Evolutionary conservation across 2,888 invertebrate genomes (phyloP).

Genomic region (Mongoloraphidia duomilia): DNA sequence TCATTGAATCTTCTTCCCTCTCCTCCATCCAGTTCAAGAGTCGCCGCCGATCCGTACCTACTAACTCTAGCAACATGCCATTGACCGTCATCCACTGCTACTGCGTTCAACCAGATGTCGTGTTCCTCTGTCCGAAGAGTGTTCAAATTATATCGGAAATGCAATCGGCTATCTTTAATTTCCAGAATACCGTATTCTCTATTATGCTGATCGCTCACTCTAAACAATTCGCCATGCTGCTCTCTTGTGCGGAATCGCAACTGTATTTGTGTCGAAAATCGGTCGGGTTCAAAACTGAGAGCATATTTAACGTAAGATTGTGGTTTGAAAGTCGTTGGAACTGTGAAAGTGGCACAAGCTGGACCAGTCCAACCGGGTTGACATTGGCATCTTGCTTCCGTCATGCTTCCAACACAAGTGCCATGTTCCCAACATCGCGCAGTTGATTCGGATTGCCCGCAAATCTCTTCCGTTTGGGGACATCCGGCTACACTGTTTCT

Average conservation of each 20-base stretch:
- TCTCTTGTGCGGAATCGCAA: constrained; percentile 87
- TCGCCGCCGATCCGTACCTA: constrained; percentile 84
- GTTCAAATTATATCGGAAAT: constrained; percentile 87
- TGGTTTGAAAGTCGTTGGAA: constrained; percentile 81
- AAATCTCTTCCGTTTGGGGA: constrained; percentile 83
- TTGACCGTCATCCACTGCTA: constrained; percentile 87
- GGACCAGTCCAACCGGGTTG: constrained; percentile 92
- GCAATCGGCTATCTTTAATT: constrained; percentile 78
- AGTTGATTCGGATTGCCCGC: constrained; percentile 74
- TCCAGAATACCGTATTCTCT: constrained; percentile 84
- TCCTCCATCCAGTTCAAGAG: constrained; percentile 85
- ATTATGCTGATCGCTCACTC: constrained; percentile 88
- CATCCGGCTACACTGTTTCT: constrained; percentile 81
- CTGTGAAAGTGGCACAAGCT: constrained; percentile 70
- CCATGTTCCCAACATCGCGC: constrained; percentile 86
- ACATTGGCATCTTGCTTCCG: constrained; percentile 83
- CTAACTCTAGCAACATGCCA: constrained; percentile 92
- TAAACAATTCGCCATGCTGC: constrained; percentile 83
- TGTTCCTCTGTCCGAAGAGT: constrained; percentile 79
- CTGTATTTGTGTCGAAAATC: constrained; percentile 85
- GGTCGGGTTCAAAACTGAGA: constrained; percentile 82
- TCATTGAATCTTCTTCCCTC: constrained; percentile 89
- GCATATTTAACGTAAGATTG: constrained; percentile 97
- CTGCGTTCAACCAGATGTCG: constrained; percentile 78
- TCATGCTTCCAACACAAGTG: constrained; percentile 83